A percentile compares a stretch with the other conserved stretches of the same genome.
These are phyloP conservation scores for Clarias laeviceps DNA, from an alignment of 2,797 vertebrate genomes.

Conservation along the genomic window DNA sequence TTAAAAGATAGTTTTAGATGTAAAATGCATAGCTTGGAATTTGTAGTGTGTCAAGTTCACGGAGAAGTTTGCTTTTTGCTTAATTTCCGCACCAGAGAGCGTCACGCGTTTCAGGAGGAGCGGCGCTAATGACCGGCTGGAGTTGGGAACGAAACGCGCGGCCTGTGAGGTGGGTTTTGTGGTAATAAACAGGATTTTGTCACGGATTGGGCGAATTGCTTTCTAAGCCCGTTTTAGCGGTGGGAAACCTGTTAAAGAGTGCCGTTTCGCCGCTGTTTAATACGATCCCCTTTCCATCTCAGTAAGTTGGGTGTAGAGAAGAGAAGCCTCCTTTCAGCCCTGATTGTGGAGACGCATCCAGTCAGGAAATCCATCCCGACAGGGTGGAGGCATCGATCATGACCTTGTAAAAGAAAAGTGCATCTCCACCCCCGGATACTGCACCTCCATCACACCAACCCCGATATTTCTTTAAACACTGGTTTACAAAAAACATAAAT, in stretches of 20 bases:
- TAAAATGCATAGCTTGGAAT: not conserved
- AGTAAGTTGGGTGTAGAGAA: conserved; percentile 60
- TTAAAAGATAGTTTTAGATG: not conserved
- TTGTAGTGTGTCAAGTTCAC: conserved; percentile 18
- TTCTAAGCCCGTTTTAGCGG: conserved; percentile 45
- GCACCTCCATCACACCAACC: not conserved
- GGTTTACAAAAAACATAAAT: not conserved
- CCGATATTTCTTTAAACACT: not conserved
- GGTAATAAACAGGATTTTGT: conserved; percentile 51
- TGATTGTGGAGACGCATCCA: conserved; percentile 83
- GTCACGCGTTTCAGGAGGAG: not conserved
- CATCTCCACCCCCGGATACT: conserved; percentile 3
- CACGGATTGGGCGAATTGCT: conserved; percentile 27
- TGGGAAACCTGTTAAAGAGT: conserved; percentile 76
- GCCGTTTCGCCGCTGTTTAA: conserved; percentile 63
- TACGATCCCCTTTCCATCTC: conserved; percentile 69
- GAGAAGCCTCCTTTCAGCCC: conserved; percentile 70
- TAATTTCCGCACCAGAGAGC: conserved; percentile 9
- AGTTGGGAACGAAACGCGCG: not conserved
- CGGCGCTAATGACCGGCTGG: not conserved
- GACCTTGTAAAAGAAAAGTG: conserved; percentile 67
- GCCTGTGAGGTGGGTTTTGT: conserved; percentile 37
- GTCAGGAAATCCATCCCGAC: conserved; percentile 87
- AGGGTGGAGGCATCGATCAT: conserved; percentile 76
- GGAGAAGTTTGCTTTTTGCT: not conserved